Base-by-base conservation (phyloP, 2,888 invertebrate species). In the Pilophorus perplexus region DNA sequence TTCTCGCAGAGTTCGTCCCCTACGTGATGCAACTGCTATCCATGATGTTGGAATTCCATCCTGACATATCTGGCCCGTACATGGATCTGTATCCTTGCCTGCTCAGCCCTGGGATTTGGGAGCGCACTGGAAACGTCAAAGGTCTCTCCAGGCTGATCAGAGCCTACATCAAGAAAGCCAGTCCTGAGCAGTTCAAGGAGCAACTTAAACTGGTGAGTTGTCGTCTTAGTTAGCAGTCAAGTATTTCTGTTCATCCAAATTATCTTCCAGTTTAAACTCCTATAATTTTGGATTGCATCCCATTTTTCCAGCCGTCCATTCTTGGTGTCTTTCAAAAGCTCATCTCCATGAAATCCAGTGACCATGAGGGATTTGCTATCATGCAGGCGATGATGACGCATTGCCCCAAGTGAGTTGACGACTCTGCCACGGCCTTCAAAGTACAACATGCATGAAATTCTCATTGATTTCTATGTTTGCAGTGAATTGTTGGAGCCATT, bases 21-120 rank as follows among this genome's bases (percentile, higher is more conserved):
- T 99, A 99, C 79, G 93, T 96, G 50, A 97, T 99, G 78, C 99
- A 99, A 90, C 87, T 99, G 79, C 80, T 98, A 40, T 93, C 96
- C 0, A 80, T 97, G 18, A 80, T 97, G 66, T 82, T 98, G 79
- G 96, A 96, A 78, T 79, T 89, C 68, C 85, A 87, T 55, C 80
- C 81, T 2, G 77, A 81, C 23, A 82, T 88, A 68, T 90, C 93
- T 14, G 89, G 88, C 66, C 85, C 89, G 0, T 99, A 98, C 80
- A 87, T 90, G 80, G 87, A 86, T 2, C 80, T 99, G 64, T 88
- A 98, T 74, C 93, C 95, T 0, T 93, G 90, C 75, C 81, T 99
- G 16, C 80, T 99, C 72, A 84, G 90, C 10, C 96, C 97, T 0
- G 84, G 89, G 44, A 81, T 99, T 65, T 99, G 98, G 93, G 94